Evolutionary conservation across 2,797 vertebrate genomes (phyloP).

Genomic region (Chelon auratus): DNA sequence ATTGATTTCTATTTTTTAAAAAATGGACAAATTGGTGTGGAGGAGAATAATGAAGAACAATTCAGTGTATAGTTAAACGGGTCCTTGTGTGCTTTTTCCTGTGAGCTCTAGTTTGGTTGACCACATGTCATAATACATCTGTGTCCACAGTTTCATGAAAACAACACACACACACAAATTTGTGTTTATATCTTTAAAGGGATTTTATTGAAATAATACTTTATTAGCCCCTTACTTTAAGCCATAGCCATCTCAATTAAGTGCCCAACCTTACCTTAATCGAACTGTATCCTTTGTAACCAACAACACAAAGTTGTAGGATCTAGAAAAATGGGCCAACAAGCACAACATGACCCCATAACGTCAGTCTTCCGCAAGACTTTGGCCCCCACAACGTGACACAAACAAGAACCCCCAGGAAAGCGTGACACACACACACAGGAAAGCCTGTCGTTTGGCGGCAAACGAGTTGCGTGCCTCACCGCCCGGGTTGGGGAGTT

Average conservation of each 20-base stretch:
- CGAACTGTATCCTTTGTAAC: too few relatives aligned
- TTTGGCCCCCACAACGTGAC: too few relatives aligned
- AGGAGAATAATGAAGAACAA: slow-evolving; percentile 38
- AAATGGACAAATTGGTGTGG: neutral
- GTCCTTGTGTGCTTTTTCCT: slow-evolving; percentile 28
- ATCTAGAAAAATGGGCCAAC: too few relatives aligned
- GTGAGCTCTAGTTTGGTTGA: slow-evolving; percentile 57
- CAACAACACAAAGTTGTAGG: too few relatives aligned
- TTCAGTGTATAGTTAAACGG: slow-evolving; percentile 37
- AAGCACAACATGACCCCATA: too few relatives aligned
- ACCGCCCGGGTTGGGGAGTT: slow-evolving; percentile 52
- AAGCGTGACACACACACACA: slow-evolving; percentile 16
- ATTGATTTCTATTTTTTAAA: neutral
- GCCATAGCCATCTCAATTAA: too few relatives aligned
- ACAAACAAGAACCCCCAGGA: neutral
- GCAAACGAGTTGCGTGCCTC: slow-evolving; percentile 42
- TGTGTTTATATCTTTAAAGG: too few relatives aligned
- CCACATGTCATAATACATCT: slow-evolving; percentile 57
- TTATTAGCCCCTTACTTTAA: too few relatives aligned
- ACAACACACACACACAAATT: neutral
- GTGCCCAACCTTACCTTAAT: too few relatives aligned
- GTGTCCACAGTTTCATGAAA: slow-evolving; percentile 29
- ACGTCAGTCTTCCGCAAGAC: too few relatives aligned
- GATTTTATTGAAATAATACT: too few relatives aligned
- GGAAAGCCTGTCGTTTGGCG: slow-evolving; percentile 43